These are phyloP conservation scores for Lagria hirta DNA, from an alignment of 2,888 invertebrate genomes.

Conservation along the genomic window DNA sequence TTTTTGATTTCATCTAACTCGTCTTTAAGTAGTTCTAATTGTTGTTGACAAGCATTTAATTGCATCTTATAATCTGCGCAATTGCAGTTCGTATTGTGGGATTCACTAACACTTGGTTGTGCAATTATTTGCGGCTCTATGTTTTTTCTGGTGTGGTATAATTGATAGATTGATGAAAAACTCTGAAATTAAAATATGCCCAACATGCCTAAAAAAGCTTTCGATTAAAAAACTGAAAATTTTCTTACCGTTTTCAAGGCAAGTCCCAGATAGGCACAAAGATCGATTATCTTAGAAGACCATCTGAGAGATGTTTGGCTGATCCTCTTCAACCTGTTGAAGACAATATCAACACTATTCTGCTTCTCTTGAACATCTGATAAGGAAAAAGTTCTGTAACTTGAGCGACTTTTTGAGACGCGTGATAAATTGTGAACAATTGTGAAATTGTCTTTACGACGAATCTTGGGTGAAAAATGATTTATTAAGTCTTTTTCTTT, in stretches of 20 bases:
- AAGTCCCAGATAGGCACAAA: constrained; percentile 40
- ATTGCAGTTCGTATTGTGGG: constrained; percentile 27
- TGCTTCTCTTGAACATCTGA: constrained; percentile 8
- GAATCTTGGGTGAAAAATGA: constrained; percentile 8
- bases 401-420: constrained; percentile 14
- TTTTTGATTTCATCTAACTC: constrained; percentile 13
- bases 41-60: constrained; percentile 30
- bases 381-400: constrained; percentile 14
- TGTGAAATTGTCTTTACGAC: constrained; percentile 8
- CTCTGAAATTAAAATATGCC: constrained; percentile 29
- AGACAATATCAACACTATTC: constrained; percentile 30
- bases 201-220: no score
- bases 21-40: constrained; percentile 28
- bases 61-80: constrained; percentile 35
- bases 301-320: constrained; percentile 38
- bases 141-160: not conserved
- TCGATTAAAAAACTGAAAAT: no score
- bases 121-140: not conserved
- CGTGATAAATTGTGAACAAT: constrained; percentile 10
- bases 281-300: constrained; percentile 37
- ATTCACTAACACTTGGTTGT: not conserved
- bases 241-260: constrained; percentile 42
- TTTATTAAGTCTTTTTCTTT: not conserved
- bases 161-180: constrained; percentile 29
- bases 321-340: constrained; percentile 37